Evolutionary conservation across 2,888 invertebrate genomes (phyloP), one percentile per base, ranked within the genome.

Genomic region (Rutpela maculata): DNA sequence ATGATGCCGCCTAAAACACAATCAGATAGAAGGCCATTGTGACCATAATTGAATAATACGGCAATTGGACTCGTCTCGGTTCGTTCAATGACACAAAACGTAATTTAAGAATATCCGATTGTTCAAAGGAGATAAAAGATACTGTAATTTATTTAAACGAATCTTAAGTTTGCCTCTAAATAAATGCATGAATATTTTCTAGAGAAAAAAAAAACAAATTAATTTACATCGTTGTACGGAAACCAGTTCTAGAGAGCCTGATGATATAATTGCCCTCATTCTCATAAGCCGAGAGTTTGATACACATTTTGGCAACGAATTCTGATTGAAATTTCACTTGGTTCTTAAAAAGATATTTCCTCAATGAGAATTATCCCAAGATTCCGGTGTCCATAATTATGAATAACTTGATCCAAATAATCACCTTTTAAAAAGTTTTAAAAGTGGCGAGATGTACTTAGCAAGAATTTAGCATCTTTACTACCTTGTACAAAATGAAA

Each of bases 21-120:
- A 18, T 67, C 50, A 43, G 22, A 67, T 67, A 22, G 19, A 57
- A 70, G 70, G 35, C 60, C 59, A 50, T 60, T 60, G 70, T 60
- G 70, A 26, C 59, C 31, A 10, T 70, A 70, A 70, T 70, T 70
- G 70, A 60, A 70, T 70, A 70, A 70, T 60, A 17, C 38, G 22
- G 60, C 59, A 70, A 70, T 62, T 70, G 38, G 70, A 38, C 38
- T 43, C 43, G 70, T 70, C 70, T 70, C 22, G 56, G 35, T 59
- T 38, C 70, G 70, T 70, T 70, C 70, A 70, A 60, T 50, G 70
- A 70, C 70, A 70, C 70, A 35, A 35, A 59, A 69, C 69, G 69
- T 31, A 60, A 62, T 60, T 70, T 60, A 70, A 62, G 70, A 70
- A 70, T 59, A 60, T 19, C 50, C 38, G 60, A 70, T 60, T 60